These are phyloP conservation scores for Leguminivora glycinivorella DNA, from an alignment of 1,140 invertebrate species.

Conservation along the genomic window DNA sequence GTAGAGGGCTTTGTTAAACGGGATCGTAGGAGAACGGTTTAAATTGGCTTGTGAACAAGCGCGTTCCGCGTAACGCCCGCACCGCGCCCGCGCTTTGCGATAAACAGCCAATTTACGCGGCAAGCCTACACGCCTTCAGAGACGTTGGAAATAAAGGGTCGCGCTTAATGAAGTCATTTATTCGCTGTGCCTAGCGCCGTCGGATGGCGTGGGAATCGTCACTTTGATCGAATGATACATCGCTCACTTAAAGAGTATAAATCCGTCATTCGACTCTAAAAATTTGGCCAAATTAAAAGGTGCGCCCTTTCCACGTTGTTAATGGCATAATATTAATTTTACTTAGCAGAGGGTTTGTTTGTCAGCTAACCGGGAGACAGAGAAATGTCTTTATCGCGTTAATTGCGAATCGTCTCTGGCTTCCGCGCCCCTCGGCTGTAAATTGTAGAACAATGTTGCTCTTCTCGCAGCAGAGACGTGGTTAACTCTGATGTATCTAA, in stretches of 20 bases:
- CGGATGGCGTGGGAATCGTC: conserved; percentile 32
- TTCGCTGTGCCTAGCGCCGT: conserved; percentile 38
- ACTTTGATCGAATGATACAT: conserved; percentile 37
- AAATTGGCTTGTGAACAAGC: conserved; percentile 61
- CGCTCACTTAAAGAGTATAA: not conserved
- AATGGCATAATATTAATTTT: conserved; percentile 47
- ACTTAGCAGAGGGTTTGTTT: conserved; percentile 48
- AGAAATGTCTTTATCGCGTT: conserved; percentile 58
- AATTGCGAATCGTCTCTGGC: conserved; percentile 49
- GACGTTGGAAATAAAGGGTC: conserved; percentile 50
- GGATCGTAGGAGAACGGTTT: conserved; percentile 46
- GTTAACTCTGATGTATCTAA: not conserved
- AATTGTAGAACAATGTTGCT: conserved; percentile 42
- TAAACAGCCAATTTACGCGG: conserved; percentile 66
- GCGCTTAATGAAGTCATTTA: conserved; percentile 62
- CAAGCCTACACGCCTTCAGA: conserved; percentile 49
- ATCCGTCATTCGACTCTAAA: conserved; percentile 23
- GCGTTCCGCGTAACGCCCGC: conserved; percentile 54
- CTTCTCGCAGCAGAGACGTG: not conserved
- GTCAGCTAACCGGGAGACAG: conserved; percentile 41
- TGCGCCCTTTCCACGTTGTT: conserved; percentile 31
- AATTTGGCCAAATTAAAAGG: conserved; percentile 19
- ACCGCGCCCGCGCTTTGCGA: conserved; percentile 43
- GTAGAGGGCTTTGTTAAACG: conserved; percentile 49
- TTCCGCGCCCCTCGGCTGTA: conserved; percentile 37